A percentile compares a stretch with the other conserved stretches of the same genome.
phyloP scores from a whole-genome alignment of 2,113 vertebrate species.

The Callipepla squamata region DNA sequence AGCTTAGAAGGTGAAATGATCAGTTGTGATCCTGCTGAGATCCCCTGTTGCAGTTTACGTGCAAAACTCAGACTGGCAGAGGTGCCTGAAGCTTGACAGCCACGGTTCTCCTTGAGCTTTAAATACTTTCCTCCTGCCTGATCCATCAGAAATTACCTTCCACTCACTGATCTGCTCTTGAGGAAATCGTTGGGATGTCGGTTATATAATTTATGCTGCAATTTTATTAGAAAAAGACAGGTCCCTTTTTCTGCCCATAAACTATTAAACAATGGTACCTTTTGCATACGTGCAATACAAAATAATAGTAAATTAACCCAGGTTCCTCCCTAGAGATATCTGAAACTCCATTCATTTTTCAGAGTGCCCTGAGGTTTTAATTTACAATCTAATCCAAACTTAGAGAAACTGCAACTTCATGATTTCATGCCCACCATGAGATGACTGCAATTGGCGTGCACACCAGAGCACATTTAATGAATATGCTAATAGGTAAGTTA shows the following conservation, averaged over 20 bases:
- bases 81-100: background rate
- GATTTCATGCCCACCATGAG: conserved; percentile 30
- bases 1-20: background rate
- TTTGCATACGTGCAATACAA: background rate
- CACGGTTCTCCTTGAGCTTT: background rate
- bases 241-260: background rate
- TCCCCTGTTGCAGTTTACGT: background rate
- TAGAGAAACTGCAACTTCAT: background rate
- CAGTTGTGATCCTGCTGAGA: background rate
- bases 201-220: background rate
- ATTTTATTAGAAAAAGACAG: background rate
- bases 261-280: background rate
- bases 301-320: background rate
- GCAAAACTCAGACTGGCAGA: background rate
- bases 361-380: conserved; percentile 24
- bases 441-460: background rate
- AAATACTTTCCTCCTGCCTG: background rate
- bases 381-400: conserved; percentile 27
- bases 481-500: conserved; percentile 8
- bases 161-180: background rate
- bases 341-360: background rate
- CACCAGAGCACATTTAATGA: background rate
- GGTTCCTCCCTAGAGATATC: background rate
- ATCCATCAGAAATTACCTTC: background rate
- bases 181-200: background rate